Percentiles rank a stretch among this genome's conserved stretches.
Evolutionary conservation across 1,140 invertebrate species (phyloP).

Genomic region (Papilio glaucus): DNA sequence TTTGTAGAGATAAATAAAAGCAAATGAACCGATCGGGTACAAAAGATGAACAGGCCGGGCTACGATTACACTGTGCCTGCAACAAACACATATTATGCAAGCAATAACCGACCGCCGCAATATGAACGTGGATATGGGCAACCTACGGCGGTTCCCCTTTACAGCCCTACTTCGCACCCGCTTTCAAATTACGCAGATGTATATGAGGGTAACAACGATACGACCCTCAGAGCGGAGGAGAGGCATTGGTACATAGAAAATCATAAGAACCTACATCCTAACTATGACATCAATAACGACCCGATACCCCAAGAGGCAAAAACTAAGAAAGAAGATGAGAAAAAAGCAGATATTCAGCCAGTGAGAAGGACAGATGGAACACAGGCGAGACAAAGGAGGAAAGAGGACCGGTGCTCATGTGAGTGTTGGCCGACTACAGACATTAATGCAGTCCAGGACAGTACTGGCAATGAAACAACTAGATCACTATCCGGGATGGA

Average conservation of each 20-base stretch:
- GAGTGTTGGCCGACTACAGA: slow-evolving; percentile 82
- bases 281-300: slow-evolving; percentile 65
- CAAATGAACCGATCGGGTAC: slow-evolving; percentile 75
- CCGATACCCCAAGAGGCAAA: slow-evolving; percentile 72
- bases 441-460: slow-evolving; percentile 67
- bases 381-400: slow-evolving; percentile 72
- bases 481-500: slow-evolving; percentile 79
- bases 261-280: slow-evolving; percentile 77
- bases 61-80: slow-evolving; percentile 78
- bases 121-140: slow-evolving; percentile 76
- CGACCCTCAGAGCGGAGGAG: slow-evolving; percentile 80
- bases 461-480: slow-evolving; percentile 63
- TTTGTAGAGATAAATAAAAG: slow-evolving; percentile 60
- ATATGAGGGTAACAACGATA: slow-evolving; percentile 82
- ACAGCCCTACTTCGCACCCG: slow-evolving; percentile 73
- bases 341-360: slow-evolving; percentile 66
- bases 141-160: slow-evolving; percentile 65
- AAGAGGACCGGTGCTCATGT: slow-evolving; percentile 81
- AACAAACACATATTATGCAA: slow-evolving; percentile 73
- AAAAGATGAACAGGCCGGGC: slow-evolving; percentile 80
- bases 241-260: slow-evolving; percentile 83
- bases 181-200: slow-evolving; percentile 77
- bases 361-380: slow-evolving; percentile 66
- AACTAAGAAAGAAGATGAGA: slow-evolving; percentile 79
- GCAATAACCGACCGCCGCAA: slow-evolving; percentile 72